Evolutionary conservation across 2,888 invertebrate species (phyloP).

Genomic region (Mythimna pallens): DNA sequence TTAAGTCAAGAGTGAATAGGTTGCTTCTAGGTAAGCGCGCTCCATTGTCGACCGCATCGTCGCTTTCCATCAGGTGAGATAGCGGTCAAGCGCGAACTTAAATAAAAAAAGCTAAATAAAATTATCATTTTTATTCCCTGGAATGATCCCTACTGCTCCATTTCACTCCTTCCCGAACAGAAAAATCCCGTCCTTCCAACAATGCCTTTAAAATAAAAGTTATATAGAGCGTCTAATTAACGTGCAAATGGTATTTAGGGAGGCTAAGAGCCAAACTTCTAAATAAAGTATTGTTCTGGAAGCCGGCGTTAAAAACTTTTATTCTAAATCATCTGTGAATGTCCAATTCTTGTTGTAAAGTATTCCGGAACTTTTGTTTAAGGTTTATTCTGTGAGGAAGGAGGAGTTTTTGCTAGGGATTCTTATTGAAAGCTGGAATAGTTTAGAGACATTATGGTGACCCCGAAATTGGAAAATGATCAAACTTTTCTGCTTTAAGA

Average conservation of each 20-base stretch:
- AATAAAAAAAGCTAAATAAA: too few relatives aligned
- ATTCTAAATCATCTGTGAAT: constrained; percentile 50
- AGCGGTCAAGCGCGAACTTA: too few relatives aligned
- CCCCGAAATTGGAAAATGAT: neutral
- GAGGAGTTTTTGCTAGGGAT: neutral
- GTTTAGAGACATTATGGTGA: neutral
- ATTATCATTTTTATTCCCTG: too few relatives aligned
- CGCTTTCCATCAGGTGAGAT: too few relatives aligned
- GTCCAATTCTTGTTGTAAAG: constrained; percentile 53
- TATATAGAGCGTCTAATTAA: constrained; percentile 54
- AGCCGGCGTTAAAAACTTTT: constrained; percentile 49
- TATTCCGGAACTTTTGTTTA: constrained; percentile 39
- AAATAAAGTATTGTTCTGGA: constrained; percentile 62
- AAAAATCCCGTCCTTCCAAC: constrained; percentile 28
- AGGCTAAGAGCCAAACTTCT: constrained; percentile 50
- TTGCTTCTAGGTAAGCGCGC: too few relatives aligned
- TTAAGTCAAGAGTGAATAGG: too few relatives aligned
- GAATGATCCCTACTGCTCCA: too few relatives aligned
- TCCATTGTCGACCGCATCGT: too few relatives aligned
- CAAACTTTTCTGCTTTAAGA: neutral
- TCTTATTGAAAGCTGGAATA: neutral
- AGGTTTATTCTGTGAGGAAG: constrained; percentile 17
- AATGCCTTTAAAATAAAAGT: constrained; percentile 37
- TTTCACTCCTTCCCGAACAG: too few relatives aligned
- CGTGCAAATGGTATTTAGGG: constrained; percentile 41